Conservation (phyloP, 2,113 vertebrate genomes). For the Callocephalon fimbriatum region DNA sequence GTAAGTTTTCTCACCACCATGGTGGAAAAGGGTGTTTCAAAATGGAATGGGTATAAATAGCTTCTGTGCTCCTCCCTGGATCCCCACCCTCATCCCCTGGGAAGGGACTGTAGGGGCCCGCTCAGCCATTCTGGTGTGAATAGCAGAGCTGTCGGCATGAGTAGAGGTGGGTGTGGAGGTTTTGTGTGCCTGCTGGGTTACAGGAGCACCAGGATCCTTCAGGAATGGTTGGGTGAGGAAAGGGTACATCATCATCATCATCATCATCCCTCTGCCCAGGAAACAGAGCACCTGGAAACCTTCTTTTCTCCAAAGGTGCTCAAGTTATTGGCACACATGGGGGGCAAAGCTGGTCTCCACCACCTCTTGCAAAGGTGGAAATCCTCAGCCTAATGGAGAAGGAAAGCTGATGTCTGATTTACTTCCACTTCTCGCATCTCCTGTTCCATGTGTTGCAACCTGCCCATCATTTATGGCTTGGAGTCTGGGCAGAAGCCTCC, state of each 20-base stretch:
- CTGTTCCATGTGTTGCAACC: fast-evolving
- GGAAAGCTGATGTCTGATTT: background rate
- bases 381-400: background rate
- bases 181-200: fast-evolving
- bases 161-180: fast-evolving
- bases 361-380: background rate
- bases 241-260: background rate
- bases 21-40: background rate
- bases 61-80: background rate
- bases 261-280: background rate
- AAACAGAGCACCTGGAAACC: background rate
- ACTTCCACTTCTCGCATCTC: fast-evolving
- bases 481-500: background rate
- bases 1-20: background rate
- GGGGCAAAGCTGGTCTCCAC: background rate
- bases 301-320: background rate
- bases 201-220: fast-evolving
- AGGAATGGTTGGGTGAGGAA: background rate
- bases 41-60: background rate
- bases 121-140: fast-evolving
- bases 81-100: background rate
- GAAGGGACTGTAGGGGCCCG: background rate
- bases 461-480: background rate
- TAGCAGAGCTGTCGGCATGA: background rate
- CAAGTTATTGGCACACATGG: background rate